phyloP scores from a whole-genome alignment of 2,113 vertebrate species.

The Notarius quadriscutis region DNA sequence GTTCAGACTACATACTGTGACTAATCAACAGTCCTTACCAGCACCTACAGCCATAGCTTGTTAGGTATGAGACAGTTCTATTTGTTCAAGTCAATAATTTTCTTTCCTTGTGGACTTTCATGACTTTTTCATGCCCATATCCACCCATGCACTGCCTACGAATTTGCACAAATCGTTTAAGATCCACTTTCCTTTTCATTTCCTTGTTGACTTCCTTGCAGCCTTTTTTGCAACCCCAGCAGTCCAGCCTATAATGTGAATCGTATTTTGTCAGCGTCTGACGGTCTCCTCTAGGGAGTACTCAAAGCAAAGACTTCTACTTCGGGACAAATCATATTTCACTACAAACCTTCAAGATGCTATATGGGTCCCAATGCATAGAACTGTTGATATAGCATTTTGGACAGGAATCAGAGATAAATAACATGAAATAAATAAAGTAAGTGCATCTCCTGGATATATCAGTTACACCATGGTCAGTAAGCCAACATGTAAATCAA shows the following conservation, averaged over 20 bases:
- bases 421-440: slow-evolving; percentile 17
- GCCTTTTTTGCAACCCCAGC: slow-evolving; percentile 60
- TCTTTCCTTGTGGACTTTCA: background rate
- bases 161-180: slow-evolving; percentile 48
- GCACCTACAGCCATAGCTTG: background rate
- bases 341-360: slow-evolving; percentile 32
- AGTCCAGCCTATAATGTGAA: slow-evolving; percentile 47
- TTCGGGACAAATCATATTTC: slow-evolving; percentile 47
- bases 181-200: slow-evolving; percentile 52
- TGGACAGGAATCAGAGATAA: background rate
- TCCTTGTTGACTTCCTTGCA: slow-evolving; percentile 64
- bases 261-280: slow-evolving; percentile 56
- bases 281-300: slow-evolving; percentile 53
- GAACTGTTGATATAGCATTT: slow-evolving; percentile 31
- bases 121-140: background rate
- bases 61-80: background rate
- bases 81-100: slow-evolving; percentile 1
- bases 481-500: background rate
- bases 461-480: background rate
- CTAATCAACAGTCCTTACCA: background rate
- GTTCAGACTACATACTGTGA: background rate
- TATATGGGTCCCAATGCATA: slow-evolving; percentile 20
- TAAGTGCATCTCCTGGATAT: background rate
- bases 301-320: slow-evolving; percentile 52
- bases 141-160: slow-evolving; percentile 2